Base-by-base conservation (phyloP, 1,140 invertebrate genomes). In the Helicorthomorpha holstii region DNA sequence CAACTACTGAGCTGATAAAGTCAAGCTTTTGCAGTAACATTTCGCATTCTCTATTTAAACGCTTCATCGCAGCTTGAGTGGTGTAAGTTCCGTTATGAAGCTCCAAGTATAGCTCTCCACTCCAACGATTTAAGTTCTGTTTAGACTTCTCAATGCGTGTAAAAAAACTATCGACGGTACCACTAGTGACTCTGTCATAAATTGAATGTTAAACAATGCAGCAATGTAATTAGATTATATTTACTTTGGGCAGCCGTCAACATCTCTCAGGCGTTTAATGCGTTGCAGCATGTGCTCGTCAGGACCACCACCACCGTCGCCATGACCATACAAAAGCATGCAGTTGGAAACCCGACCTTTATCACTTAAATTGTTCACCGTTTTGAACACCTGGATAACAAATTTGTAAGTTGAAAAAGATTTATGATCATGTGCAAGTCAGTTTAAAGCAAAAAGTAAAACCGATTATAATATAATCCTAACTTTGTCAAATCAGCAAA, bases 1-100 rank as follows among this genome's bases (percentile, higher is more conserved):
- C 7, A 7, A 25, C 44, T 46, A 46, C 44, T 22, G 60, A 56
- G 3, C 60, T 54, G 19, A 71, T 22, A 24, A 71, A 58, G 58
- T 75, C 73, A 16, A 64, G 61, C 55, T 74, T 63, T 21, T 70
- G 64, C 16, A 76, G 61, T 14, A 66, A 52, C 48, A 71, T 63
- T 57, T 76, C 74, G 58, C 66, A 66, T 27, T 63, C 59, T 24
- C 73, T 54, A 57, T 74, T 75, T 46, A 65, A 62, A 53, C 2
- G 14, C 42, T 52, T 54, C 27, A 23, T 45, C 2, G 12, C 10
- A 12, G 69, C 68, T 57, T 75, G 73, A 7, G 71, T 71, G 2
- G 74, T 75, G 61, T 75, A 75, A 3, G 73, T 74, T n/a, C 69
- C 74, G 64, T 75, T 75, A 57, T 75, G 74, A 19, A 75, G 51